Evolutionary conservation across 2,113 vertebrate genomes (phyloP).

Genomic region (Nothobranchius furzeri): DNA sequence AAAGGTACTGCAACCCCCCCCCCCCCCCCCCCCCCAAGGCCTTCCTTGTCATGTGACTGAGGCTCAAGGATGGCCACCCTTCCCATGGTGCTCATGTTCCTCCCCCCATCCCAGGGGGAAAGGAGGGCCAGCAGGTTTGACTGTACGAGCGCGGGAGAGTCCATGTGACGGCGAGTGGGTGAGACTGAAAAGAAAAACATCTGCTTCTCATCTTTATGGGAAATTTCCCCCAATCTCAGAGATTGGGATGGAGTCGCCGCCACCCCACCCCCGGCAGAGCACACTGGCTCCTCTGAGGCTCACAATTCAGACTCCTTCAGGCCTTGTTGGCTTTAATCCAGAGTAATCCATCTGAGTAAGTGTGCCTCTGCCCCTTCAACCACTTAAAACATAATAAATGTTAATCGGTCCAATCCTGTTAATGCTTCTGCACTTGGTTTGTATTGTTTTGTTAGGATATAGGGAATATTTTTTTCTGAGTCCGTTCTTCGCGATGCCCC

Average conservation of each 20-base stretch:
- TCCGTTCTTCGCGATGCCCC: constrained; percentile 36
- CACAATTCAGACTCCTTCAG: constrained; percentile 57
- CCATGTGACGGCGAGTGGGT: constrained; percentile 39
- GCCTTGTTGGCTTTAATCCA: constrained; percentile 60
- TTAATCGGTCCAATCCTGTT: not conserved
- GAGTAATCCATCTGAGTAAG: constrained; percentile 41
- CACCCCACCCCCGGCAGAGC: constrained; percentile 33
- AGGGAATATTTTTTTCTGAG: not conserved
- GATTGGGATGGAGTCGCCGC: constrained; percentile 73
- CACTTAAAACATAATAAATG: constrained; percentile 1
- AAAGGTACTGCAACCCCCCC: constrained; percentile 65
- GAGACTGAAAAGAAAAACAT: constrained; percentile 74
- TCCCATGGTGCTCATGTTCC: constrained; percentile 83
- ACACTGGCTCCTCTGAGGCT: constrained; percentile 66
- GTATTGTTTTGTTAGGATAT: constrained; percentile 4
- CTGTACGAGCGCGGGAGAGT: constrained; percentile 52
- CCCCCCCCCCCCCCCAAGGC: constrained; percentile 68
- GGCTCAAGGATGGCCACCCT: constrained; percentile 75
- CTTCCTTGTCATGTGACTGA: constrained; percentile 64
- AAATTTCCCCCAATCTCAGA: constrained; percentile 77
- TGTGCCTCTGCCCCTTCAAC: constrained; percentile 24
- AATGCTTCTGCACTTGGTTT: not conserved
- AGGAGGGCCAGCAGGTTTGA: constrained; percentile 61
- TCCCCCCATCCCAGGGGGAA: constrained; percentile 63
- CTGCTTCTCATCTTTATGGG: constrained; percentile 84